Base-by-base conservation (phyloP, 2,113 vertebrate species). In the Psettodes erumei region DNA sequence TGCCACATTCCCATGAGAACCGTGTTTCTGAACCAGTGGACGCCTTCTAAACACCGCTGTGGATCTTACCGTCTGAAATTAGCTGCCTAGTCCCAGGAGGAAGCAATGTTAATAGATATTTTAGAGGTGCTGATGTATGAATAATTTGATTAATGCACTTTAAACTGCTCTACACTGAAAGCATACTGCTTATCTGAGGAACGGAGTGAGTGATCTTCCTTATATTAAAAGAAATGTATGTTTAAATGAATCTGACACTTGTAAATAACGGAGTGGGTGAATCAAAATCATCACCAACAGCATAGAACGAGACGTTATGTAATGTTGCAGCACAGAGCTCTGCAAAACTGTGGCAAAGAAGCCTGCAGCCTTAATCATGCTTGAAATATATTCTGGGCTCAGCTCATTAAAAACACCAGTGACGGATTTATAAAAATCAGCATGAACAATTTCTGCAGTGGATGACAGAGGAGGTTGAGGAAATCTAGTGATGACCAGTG, bases 1-100 rank as follows among this genome's bases (percentile, higher is more conserved):
- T 21, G 43, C 61, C 55, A 8, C 3, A 82, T 81, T 93, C 90
- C 90, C 92, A 83, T 77, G 89, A 90, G 89, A 90, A 88, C 77
- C 58, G 45, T 43, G 61, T 73, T 88, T 77, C 82, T 81, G 70
- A 81, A 83, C 75, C 27, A 8, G 47, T 71, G 60, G 70, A 85
- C 76, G 82, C 89, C 66, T 86, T 89, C 82, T 77, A 71, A 69
- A 71, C 77, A 65, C 78, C 55, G 67, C 74, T 69, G 75, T 32
- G 77, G 82, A 71, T 85, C 86, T 77, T 56, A 82, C 71, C 75
- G 82, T 58, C 76, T 83, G 60, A 87, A 84, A 89, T 77, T 47
- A 82, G 73, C 76, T 61, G 30, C 21, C 68, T 67, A 70, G 72
- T 90, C 89, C 91, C 83, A 64, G 71, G 82, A 89, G 90, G 74